These are phyloP conservation scores for Drosophila micromelanica DNA, from an alignment of 1,140 invertebrate species.

Conservation along the genomic window DNA sequence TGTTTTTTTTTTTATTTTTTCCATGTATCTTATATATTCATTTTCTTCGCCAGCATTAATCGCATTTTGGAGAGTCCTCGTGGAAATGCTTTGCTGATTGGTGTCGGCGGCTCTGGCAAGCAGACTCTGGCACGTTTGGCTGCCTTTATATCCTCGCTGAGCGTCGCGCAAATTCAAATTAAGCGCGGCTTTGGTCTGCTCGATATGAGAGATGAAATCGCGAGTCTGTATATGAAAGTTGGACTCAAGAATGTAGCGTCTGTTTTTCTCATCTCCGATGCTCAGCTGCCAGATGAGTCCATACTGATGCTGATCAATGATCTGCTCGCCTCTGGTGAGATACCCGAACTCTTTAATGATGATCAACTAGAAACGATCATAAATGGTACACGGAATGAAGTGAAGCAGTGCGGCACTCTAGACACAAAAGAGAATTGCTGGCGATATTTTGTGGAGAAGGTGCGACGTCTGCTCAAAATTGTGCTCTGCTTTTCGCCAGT, in stretches of 20 bases:
- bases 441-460: conserved; percentile 97
- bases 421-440: conserved; percentile 98
- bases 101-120: conserved; percentile 97
- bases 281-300: conserved; percentile 95
- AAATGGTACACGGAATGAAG: conserved; percentile 92
- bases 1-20: too few relatives aligned
- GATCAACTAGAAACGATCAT: conserved; percentile 97
- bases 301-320: conserved; percentile 98
- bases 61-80: conserved; percentile 96
- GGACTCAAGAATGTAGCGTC: conserved; percentile 95
- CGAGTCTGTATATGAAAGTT: conserved; percentile 92
- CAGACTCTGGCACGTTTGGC: conserved; percentile 95
- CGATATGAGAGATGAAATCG: conserved; percentile 94
- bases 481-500: conserved; percentile 97
- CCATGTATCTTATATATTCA: not conserved
- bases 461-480: conserved; percentile 89
- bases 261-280: conserved; percentile 97
- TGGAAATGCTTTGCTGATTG: conserved; percentile 96
- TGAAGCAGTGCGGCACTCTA: conserved; percentile 88
- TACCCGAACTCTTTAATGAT: conserved; percentile 95
- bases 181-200: conserved; percentile 93
- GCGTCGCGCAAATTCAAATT: conserved; percentile 96
- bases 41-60: conserved; percentile 89
- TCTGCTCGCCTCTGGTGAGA: conserved; percentile 96
- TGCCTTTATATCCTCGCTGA: conserved; percentile 94